A percentile compares a stretch with the other conserved stretches of the same genome.
phyloP scores from a whole-genome alignment of 2,113 vertebrate species.

The Heliornis fulica region DNA sequence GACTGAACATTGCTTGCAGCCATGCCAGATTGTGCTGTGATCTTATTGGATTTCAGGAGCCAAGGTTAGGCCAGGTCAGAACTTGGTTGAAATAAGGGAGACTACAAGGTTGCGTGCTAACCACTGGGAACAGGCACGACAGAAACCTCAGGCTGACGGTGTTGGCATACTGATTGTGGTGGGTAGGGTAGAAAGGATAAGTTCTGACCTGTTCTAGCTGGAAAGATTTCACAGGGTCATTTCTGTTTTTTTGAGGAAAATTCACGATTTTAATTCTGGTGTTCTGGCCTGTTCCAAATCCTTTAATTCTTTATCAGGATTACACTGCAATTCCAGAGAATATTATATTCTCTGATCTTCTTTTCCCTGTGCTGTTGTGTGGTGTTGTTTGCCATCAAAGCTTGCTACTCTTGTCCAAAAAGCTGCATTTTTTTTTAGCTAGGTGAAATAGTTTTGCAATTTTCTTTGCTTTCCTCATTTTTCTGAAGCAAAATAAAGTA shows the following conservation, averaged over 20 bases:
- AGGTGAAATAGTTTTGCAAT: neutral
- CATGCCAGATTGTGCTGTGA: constrained; percentile 56
- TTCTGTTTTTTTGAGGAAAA: neutral
- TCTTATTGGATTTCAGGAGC: constrained; percentile 54
- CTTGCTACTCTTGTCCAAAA: neutral
- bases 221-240: neutral
- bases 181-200: neutral
- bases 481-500: neutral
- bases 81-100: neutral
- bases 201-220: neutral
- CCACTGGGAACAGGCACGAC: neutral
- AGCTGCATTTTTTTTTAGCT: neutral
- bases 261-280: neutral
- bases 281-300: neutral
- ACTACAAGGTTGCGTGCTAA: neutral
- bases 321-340: neutral
- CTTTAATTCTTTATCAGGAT: neutral
- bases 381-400: neutral
- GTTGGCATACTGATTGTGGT: neutral
- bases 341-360: neutral
- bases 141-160: neutral
- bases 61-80: constrained; percentile 61
- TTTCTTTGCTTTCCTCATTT: neutral
- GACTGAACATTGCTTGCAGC: constrained; percentile 50
- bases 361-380: neutral